Conservation (phyloP, 2,113 vertebrate species). For the Galbula dea region DNA sequence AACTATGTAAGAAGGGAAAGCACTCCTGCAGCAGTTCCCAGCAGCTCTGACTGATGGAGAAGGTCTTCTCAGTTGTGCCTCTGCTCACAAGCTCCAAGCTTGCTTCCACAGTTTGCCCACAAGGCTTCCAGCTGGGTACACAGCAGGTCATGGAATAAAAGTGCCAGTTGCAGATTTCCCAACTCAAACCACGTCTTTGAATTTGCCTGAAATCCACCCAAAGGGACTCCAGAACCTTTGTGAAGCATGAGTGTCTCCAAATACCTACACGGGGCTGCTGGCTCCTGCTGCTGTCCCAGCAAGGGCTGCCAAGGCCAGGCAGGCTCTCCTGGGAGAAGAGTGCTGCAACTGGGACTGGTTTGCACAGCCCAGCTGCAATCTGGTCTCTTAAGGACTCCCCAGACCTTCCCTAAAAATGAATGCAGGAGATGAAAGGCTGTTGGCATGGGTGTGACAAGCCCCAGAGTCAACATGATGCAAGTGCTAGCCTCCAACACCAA, state of each 20-base stretch:
- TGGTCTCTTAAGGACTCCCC: background rate
- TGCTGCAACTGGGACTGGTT: background rate
- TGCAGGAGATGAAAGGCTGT: background rate
- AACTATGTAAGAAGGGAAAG: background rate
- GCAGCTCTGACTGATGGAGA: background rate
- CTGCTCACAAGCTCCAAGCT: background rate
- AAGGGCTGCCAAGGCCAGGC: background rate
- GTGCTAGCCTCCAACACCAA: background rate
- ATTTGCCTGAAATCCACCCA: background rate
- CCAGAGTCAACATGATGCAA: background rate
- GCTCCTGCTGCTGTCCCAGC: fast-evolving
- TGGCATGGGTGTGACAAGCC: background rate
- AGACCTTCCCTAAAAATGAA: conserved; percentile 22
- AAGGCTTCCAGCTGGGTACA: background rate
- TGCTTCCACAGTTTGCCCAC: background rate
- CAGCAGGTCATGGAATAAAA: background rate
- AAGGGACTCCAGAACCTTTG: background rate
- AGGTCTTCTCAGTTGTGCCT: background rate
- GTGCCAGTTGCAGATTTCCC: background rate
- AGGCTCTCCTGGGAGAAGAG: background rate
- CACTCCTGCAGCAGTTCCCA: background rate
- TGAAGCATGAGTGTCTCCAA: too few relatives aligned
- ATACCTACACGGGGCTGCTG: background rate
- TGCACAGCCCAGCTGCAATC: background rate
- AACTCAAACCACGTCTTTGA: background rate